phyloP scores from a whole-genome alignment of 1,140 invertebrate species.

The Calliopsis andreniformis region DNA sequence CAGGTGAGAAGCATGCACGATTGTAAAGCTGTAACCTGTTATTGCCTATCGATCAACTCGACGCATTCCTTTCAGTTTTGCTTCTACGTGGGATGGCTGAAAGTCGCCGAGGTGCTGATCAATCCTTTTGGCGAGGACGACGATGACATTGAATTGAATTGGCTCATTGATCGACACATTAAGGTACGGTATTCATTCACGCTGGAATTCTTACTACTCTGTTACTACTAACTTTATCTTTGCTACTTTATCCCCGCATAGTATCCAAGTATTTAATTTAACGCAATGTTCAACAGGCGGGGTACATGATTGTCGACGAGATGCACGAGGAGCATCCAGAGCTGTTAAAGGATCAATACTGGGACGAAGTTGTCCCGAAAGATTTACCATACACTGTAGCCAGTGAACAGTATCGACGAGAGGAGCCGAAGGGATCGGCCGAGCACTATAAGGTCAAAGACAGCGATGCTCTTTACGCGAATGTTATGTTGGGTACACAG shows the following conservation, averaged over 20 bases:
- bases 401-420: conserved; percentile 89
- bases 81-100: conserved; percentile 98
- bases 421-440: conserved; percentile 92
- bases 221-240: background rate
- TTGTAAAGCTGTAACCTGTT: background rate
- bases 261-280: too few species aligned
- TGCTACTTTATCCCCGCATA: too few species aligned
- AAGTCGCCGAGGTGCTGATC: conserved; percentile 95
- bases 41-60: conserved; percentile 16
- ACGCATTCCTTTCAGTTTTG: conserved; percentile 87
- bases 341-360: conserved; percentile 93
- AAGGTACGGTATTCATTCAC: conserved; percentile 84
- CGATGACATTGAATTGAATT: conserved; percentile 95
- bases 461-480: conserved; percentile 91
- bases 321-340: conserved; percentile 95
- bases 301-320: conserved; percentile 95
- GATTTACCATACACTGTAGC: conserved; percentile 93
- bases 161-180: conserved; percentile 93
- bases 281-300: conserved; percentile 89
- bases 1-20: conserved; percentile 84
- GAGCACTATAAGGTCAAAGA: conserved; percentile 92
- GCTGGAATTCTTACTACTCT: background rate
- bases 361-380: conserved; percentile 94
- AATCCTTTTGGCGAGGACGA: conserved; percentile 97
- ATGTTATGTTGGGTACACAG: conserved; percentile 82